A percentile compares a stretch with the other conserved stretches of the same genome.
Conservation (phyloP, 2,888 invertebrate species). For the Nasonia oneida region DNA sequence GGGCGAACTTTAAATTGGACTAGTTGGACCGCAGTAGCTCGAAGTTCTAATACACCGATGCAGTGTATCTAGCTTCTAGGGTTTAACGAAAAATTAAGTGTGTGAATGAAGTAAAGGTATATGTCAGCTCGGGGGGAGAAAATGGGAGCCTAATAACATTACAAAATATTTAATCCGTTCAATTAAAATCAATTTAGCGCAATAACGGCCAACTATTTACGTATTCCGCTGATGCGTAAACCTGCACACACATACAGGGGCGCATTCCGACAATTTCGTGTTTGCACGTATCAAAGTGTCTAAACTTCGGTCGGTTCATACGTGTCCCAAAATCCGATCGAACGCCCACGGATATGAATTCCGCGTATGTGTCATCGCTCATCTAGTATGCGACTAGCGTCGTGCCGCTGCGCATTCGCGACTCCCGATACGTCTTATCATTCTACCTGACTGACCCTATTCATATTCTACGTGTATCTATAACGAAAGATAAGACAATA, state of each 20-base stretch:
- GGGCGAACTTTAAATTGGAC: not conserved
- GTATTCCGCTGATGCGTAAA: not conserved
- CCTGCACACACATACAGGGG: not conserved
- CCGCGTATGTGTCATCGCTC: not conserved
- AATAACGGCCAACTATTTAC: not conserved
- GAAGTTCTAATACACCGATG: not conserved
- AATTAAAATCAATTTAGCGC: not conserved
- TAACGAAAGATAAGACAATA: not conserved
- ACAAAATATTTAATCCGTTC: too few relatives aligned
- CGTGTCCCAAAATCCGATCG: conserved; percentile 11
- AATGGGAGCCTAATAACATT: too few relatives aligned
- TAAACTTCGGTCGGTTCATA: not conserved
- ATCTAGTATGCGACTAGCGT: not conserved
- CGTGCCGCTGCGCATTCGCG: not conserved
- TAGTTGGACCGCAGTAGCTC: not conserved
- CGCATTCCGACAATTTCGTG: not conserved
- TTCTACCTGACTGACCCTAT: not conserved
- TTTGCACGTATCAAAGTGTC: conserved; percentile 11
- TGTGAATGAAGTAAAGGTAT: too few relatives aligned
- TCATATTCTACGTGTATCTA: not conserved
- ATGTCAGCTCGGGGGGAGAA: too few relatives aligned
- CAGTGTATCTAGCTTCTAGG: not conserved
- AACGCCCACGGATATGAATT: not conserved
- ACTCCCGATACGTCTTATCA: not conserved
- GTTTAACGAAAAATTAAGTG: too few relatives aligned